phyloP scores from a whole-genome alignment of 1,140 invertebrate species.

The Phocides pigmalion region DNA sequence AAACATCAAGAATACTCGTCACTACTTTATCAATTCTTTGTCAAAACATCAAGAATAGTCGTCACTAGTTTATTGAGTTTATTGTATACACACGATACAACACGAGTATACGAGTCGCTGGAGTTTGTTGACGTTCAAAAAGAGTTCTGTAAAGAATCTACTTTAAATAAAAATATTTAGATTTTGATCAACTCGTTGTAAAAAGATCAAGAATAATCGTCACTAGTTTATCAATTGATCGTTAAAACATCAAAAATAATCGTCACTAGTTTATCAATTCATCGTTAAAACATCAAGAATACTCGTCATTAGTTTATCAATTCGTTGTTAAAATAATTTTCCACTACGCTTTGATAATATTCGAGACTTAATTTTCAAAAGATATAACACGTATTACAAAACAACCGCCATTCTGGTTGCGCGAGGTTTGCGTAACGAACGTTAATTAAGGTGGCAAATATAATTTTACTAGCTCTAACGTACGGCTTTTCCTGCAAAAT shows the following conservation, averaged over 20 bases:
- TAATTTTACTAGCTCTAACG: too few species aligned
- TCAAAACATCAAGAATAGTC: neutral
- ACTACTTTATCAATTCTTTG: neutral
- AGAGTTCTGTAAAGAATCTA: too few species aligned
- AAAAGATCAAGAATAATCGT: too few species aligned
- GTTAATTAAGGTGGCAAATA: slow-evolving; percentile 24
- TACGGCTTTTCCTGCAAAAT: too few species aligned
- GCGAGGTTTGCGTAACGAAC: slow-evolving; percentile 4
- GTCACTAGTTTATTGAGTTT: too few species aligned
- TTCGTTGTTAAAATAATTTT: slow-evolving; percentile 13
- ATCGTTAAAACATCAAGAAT: neutral
- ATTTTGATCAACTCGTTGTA: too few species aligned
- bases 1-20: too few species aligned
- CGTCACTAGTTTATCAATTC: neutral
- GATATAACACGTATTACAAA: slow-evolving; percentile 16
- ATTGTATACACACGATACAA: too few species aligned
- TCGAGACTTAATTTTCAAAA: slow-evolving; percentile 17
- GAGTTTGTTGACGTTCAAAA: too few species aligned
- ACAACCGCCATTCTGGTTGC: slow-evolving; percentile 12
- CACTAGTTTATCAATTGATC: neutral
- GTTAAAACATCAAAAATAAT: too few species aligned
- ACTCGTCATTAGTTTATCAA: neutral
- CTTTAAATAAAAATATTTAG: too few species aligned
- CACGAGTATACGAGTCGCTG: too few species aligned
- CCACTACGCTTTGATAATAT: slow-evolving; percentile 11